A percentile compares a stretch with the other conserved stretches of the same genome.
These are phyloP conservation scores for Leptinotarsa texana DNA, from an alignment of 1,140 invertebrate genomes.

Conservation along the genomic window DNA sequence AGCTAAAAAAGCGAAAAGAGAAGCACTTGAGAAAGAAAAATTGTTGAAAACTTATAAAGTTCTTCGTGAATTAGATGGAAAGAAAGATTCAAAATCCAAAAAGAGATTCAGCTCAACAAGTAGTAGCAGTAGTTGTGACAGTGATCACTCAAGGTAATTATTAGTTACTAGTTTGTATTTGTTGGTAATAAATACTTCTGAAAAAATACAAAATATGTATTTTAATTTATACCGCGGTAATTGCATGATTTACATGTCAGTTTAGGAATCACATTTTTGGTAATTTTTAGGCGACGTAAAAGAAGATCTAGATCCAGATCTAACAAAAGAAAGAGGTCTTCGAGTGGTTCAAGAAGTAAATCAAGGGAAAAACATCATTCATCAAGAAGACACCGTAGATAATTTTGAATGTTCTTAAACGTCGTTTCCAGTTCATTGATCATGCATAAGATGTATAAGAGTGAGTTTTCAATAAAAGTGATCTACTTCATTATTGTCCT, in stretches of 20 bases:
- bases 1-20: constrained; percentile 55
- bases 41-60: constrained; percentile 52
- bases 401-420: background rate
- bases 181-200: background rate
- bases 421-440: background rate
- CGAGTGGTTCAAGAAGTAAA: constrained; percentile 35
- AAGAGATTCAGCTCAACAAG: constrained; percentile 27
- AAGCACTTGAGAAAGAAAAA: constrained; percentile 54
- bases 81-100: constrained; percentile 35
- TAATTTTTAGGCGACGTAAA: constrained; percentile 18
- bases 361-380: constrained; percentile 34
- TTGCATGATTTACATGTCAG: background rate
- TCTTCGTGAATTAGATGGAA: constrained; percentile 51
- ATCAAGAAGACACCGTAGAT: constrained; percentile 27
- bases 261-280: background rate
- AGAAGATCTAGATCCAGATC: constrained; percentile 32
- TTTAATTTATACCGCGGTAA: background rate
- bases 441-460: background rate
- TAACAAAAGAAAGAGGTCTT: constrained; percentile 27
- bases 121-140: constrained; percentile 25
- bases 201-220: background rate
- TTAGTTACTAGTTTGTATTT: background rate
- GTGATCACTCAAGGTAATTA: constrained; percentile 20
- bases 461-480: background rate
- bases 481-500: background rate